phyloP scores from a whole-genome alignment of 1,140 invertebrate species.

The Copidosoma floridanum region DNA sequence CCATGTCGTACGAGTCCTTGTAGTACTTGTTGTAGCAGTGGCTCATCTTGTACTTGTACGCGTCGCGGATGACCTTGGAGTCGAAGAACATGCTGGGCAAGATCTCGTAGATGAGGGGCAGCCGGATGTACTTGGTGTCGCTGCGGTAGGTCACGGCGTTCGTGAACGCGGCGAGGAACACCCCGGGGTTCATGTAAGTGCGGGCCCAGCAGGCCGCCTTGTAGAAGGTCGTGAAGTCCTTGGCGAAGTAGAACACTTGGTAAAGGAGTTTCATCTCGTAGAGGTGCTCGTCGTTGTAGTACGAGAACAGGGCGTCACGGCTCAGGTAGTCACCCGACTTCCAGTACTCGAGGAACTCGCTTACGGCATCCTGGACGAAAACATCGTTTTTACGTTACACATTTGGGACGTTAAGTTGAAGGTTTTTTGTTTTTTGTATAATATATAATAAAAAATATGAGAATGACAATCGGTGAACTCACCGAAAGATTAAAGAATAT shows the following conservation, averaged over 20 bases:
- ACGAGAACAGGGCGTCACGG: constrained; percentile 44
- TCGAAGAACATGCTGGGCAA: constrained; percentile 66
- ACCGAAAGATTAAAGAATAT: no score
- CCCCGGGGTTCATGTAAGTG: constrained; percentile 63
- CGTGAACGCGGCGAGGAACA: constrained; percentile 64
- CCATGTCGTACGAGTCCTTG: neutral
- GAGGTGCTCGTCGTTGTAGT: constrained; percentile 54
- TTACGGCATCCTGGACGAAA: constrained; percentile 35
- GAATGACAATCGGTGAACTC: no score
- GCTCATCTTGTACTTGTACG: constrained; percentile 8
- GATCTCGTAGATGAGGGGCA: constrained; percentile 69
- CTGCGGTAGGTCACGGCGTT: constrained; percentile 62
- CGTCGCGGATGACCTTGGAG: constrained; percentile 37
- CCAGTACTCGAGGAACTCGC: constrained; percentile 43
- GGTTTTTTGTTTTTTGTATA: no score
- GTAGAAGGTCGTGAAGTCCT: constrained; percentile 66
- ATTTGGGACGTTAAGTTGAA: no score
- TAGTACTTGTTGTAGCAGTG: constrained; percentile 1
- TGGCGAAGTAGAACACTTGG: constrained; percentile 61
- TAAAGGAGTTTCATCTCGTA: constrained; percentile 61
- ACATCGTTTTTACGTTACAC: neutral
- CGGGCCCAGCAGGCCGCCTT: constrained; percentile 65
- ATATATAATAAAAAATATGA: no score
- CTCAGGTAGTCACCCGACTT: constrained; percentile 52
- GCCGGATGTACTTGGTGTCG: constrained; percentile 60